Evolutionary conservation across 2,797 vertebrate species (phyloP), one percentile per base, ranked within the genome.

Genomic region (Arrhamphus sclerolepis): DNA sequence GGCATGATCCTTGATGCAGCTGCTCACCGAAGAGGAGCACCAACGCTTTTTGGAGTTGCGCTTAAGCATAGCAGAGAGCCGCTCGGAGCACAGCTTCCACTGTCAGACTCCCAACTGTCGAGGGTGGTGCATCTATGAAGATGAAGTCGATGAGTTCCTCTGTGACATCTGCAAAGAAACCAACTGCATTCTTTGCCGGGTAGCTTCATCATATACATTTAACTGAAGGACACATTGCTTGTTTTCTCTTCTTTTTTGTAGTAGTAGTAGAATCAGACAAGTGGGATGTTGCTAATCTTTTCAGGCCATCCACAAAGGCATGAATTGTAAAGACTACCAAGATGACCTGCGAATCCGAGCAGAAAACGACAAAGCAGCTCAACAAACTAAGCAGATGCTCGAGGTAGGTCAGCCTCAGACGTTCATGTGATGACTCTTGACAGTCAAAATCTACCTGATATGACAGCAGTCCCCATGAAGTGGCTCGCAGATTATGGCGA

Each of bases 101-200:
- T 97, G 95, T 74, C 93, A 95, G 89, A 96, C 94, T 0, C 80
- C 86, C 0, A 94, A 97, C 91, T 97, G 95, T 65, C 83, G 81
- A 20, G 95, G 95, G 1, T 97, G 95, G 95, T 97, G 95, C 82
- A 92, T 96, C 89, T 95, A 94, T 5, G 95, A 96, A 87, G 95
- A 96, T 0, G 93, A 95, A 1, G 94, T 96, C 71, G 91, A 97
- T 0, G 89, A 94, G 79, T 97, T 96, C 44, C 17, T 21, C 28
- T 97, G 95, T 17, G 87, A 92, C 0, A 91, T 94, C 76, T 97
- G 95, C 48, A 1, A 34, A 0, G 76, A 90, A 13, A 74, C 75
- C 60, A 97, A 95, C 89, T 97, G 95, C 77, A 87, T 97, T 17
- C 90, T 95, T 49, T 97, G 95, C 90, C 94, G 94, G 93, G 95